A percentile compares a stretch with the other conserved stretches of the same genome.
Conservation (phyloP, 2,888 invertebrate species). For the Azorinus chamasolen region DNA sequence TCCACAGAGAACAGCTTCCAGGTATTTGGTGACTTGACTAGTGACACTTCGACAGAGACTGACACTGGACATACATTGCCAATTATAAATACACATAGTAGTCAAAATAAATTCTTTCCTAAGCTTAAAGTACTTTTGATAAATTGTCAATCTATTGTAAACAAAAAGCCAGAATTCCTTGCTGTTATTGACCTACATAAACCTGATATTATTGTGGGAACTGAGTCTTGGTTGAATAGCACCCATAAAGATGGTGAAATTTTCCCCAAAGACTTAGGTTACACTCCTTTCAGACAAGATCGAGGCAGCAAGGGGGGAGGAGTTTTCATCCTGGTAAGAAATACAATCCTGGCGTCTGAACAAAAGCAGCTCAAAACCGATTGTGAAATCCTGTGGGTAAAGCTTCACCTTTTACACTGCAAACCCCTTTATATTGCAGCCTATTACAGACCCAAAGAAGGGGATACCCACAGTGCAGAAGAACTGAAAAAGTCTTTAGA, state of each 20-base stretch:
- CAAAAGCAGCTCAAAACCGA: conserved; percentile 21
- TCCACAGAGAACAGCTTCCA: no score
- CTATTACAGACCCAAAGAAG: conserved; percentile 19
- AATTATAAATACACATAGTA: no score
- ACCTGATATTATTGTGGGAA: background rate
- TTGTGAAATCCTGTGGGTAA: conserved; percentile 31
- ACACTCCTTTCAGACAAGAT: conserved; percentile 16
- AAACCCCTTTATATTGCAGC: conserved; percentile 26
- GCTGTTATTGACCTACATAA: background rate
- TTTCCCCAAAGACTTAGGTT: conserved; percentile 17
- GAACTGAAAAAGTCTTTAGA: conserved; percentile 21
- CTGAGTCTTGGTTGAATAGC: background rate
- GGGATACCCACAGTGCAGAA: conserved; percentile 1
- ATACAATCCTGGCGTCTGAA: conserved; percentile 2
- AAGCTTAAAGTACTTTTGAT: background rate
- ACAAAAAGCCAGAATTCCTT: conserved; percentile 3
- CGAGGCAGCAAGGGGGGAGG: conserved; percentile 8
- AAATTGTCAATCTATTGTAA: conserved; percentile 5
- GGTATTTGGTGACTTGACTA: no score
- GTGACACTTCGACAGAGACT: no score
- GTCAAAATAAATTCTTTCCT: background rate
- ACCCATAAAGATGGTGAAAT: conserved; percentile 12
- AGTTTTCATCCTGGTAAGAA: no score
- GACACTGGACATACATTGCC: no score
- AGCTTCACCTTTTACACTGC: background rate